Evolutionary conservation across 2,888 invertebrate genomes (phyloP).

Genomic region (Drosophila incognita): DNA sequence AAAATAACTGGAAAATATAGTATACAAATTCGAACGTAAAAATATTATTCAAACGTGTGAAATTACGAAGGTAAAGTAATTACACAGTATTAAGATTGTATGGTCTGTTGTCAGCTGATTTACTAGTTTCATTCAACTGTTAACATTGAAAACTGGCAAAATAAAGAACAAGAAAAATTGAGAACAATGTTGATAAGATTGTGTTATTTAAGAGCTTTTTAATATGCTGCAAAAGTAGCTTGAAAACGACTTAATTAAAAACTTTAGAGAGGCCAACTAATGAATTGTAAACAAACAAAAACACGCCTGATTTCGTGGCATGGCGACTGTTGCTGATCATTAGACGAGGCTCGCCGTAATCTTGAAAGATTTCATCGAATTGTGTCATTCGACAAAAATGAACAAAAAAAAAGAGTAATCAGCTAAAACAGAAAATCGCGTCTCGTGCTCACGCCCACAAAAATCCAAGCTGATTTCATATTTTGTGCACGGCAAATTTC

Average conservation of each 20-base stretch:
- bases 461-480: slow-evolving; percentile 69
- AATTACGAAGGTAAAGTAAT: background rate
- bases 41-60: background rate
- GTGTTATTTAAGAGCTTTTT: slow-evolving; percentile 5
- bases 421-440: slow-evolving; percentile 20
- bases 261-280: slow-evolving; percentile 19
- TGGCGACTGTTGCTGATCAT: slow-evolving; percentile 28
- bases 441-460: slow-evolving; percentile 72
- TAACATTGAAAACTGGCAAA: background rate
- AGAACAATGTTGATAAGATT: background rate
- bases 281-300: slow-evolving; percentile 14
- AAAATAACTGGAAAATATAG: background rate
- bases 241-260: slow-evolving; percentile 27
- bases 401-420: slow-evolving; percentile 26
- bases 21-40: background rate
- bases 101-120: background rate
- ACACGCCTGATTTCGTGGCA: slow-evolving; percentile 1
- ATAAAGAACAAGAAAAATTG: background rate
- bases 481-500: slow-evolving; percentile 40
- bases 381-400: slow-evolving; percentile 67
- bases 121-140: background rate
- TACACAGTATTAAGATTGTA: background rate
- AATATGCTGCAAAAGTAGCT: slow-evolving; percentile 3
- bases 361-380: slow-evolving; percentile 57
- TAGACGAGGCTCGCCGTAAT: slow-evolving; percentile 38